Conservation (phyloP, 1,140 invertebrate species). For the Drosophila pandora region DNA sequence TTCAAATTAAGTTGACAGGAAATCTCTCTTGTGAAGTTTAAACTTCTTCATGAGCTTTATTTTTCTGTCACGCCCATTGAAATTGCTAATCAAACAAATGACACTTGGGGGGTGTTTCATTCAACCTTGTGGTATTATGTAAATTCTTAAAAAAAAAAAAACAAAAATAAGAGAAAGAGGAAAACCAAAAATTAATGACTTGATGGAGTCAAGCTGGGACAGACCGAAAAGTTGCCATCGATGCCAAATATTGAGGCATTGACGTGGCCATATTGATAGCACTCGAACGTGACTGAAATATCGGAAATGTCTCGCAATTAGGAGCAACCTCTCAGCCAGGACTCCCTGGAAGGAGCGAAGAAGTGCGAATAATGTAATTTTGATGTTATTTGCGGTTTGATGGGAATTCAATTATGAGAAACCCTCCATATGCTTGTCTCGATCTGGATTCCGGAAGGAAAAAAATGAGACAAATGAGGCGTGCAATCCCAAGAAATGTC, state of each 20-base stretch:
- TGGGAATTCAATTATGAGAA: conserved; percentile 63
- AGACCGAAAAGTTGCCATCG: conserved; percentile 19
- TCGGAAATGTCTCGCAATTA: conserved; percentile 63
- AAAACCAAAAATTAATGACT: conserved; percentile 73
- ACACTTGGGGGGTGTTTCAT: conserved; percentile 8
- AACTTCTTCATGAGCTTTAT: conserved; percentile 35
- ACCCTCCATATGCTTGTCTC: conserved; percentile 25
- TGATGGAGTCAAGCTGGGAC: conserved; percentile 25
- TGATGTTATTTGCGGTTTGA: conserved; percentile 56
- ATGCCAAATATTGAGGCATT: conserved; percentile 44
- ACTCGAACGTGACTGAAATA: conserved; percentile 77
- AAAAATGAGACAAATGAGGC: conserved; percentile 27
- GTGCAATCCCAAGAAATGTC: conserved; percentile 48
- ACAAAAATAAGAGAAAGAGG: not conserved
- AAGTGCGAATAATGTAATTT: conserved; percentile 69
- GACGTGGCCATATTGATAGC: conserved; percentile 62
- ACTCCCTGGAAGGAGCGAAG: not conserved
- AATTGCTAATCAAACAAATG: conserved; percentile 53
- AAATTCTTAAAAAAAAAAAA: conserved; percentile 21
- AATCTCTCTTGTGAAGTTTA: not conserved
- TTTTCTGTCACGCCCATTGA: conserved; percentile 27
- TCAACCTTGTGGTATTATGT: conserved; percentile 34
- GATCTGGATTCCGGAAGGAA: not conserved
- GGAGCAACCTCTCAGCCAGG: not conserved
- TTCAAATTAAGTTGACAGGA: conserved; percentile 1